Evolutionary conservation across 2,888 invertebrate genomes (phyloP), one percentile per base, ranked within the genome.

Genomic region (Dryobota labecula): DNA sequence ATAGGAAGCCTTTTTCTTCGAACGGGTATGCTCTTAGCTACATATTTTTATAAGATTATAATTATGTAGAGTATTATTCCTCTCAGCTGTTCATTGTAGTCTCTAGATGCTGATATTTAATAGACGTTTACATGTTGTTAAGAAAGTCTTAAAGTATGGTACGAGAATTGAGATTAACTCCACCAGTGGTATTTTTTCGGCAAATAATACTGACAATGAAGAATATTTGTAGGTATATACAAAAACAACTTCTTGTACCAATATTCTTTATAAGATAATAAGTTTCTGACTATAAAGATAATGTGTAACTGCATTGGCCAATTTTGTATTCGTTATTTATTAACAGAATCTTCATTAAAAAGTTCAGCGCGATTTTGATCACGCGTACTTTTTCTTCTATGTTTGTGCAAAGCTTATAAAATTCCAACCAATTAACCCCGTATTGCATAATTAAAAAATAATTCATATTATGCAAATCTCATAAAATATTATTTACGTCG

Each of bases 401-500:
- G 33, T 49, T 33, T 20, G 30, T 33, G 9, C 36, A 3, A 53
- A 33, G 38, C 20, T 30, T 38, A 18, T 20, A 18, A 41, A 53
- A 57, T 11, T 5, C 3, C 9, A 20, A 20, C 27, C 18, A 45
- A 7, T 51, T 57, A 51, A 57, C 51, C 38, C n/a, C 15, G 27
- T 13, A 64, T n/a, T 61, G 45, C 47, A 49, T 47, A 70, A 68
- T 63, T 54, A 70, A 41, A 70, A 58, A 33, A 63, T 51, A 61
- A 77, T 73, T 77, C 47, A 27, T 64, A 62, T 61, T 73, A 74
- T 73, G 60, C 67, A 81, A 74, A 74, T 62, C 43, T 67, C 53
- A 54, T 68, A 70, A 76, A 78, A 73, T 78, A 82, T 84, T 82
- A 84, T 73, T 84, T 70, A 68, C 70, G 62, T 61, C 63, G 61